phyloP scores from a whole-genome alignment of 35 echinoderm and acorn worm genomes.

The Eucidaris tribuloides region DNA sequence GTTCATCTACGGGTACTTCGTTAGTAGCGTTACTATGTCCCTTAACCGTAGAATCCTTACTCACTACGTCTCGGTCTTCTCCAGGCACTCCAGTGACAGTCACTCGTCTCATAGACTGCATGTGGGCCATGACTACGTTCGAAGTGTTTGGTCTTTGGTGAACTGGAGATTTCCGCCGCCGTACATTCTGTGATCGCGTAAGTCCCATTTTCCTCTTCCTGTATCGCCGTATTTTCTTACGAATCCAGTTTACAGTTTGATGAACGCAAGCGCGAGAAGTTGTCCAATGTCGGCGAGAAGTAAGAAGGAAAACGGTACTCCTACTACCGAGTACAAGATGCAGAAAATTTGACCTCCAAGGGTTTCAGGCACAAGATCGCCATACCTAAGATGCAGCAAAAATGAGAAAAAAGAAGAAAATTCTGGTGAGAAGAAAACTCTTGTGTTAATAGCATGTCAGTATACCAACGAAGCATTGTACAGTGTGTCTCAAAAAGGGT shows the following conservation, averaged over 20 bases:
- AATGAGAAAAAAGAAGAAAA: background rate
- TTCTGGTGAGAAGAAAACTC: background rate
- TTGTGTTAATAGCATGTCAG: too few species aligned
- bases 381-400: constrained; percentile 74
- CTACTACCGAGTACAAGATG: constrained; percentile 68
- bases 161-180: too few species aligned
- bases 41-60: too few species aligned
- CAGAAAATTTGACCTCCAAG: constrained; percentile 37
- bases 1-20: too few species aligned
- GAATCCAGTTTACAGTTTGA: background rate
- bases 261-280: constrained; percentile 46
- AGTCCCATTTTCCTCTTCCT: background rate
- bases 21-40: too few species aligned
- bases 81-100: too few species aligned
- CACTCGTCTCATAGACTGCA: too few species aligned
- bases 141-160: too few species aligned
- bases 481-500: too few species aligned
- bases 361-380: constrained; percentile 76
- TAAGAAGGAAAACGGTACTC: constrained; percentile 68
- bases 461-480: too few species aligned
- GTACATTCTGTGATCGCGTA: background rate
- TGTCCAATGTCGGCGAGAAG: constrained; percentile 80
- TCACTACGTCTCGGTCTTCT: too few species aligned
- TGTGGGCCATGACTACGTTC: too few species aligned
- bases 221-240: background rate